phyloP scores from a whole-genome alignment of 2,888 invertebrate species.

The Cephus pygmeus region DNA sequence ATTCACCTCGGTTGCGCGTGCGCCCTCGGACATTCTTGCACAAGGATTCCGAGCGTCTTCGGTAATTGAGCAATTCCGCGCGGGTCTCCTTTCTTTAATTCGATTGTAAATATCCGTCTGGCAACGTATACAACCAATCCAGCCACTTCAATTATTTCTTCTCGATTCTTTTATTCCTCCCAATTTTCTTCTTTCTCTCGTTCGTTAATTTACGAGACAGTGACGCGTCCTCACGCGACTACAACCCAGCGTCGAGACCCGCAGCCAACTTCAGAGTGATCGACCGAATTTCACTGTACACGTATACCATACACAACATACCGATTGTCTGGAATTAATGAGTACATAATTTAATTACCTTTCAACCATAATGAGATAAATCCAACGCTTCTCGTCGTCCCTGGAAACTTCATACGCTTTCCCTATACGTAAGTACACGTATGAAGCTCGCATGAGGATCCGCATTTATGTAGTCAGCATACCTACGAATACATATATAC shows the following conservation, averaged over 20 bases:
- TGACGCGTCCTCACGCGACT: neutral
- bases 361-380: neutral
- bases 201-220: neutral
- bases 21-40: constrained; percentile 36
- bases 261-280: constrained; percentile 15
- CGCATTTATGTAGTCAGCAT: neutral
- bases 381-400: neutral
- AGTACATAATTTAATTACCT: constrained; percentile 7
- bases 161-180: neutral
- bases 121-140: neutral
- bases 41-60: constrained; percentile 23
- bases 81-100: constrained; percentile 23
- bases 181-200: neutral
- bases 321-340: constrained; percentile 41
- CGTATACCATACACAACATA: constrained; percentile 23
- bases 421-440: neutral
- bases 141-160: neutral
- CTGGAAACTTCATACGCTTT: neutral
- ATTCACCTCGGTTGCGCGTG: constrained; percentile 22
- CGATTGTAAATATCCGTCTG: neutral
- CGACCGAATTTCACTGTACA: constrained; percentile 16
- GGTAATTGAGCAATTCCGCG: constrained; percentile 51
- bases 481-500: constrained; percentile 8
- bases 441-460: neutral
- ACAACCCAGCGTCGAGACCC: neutral